A percentile compares a stretch with the other conserved stretches of the same genome.
phyloP scores from a whole-genome alignment of 2,113 vertebrate species.

The Bubo bubo region DNA sequence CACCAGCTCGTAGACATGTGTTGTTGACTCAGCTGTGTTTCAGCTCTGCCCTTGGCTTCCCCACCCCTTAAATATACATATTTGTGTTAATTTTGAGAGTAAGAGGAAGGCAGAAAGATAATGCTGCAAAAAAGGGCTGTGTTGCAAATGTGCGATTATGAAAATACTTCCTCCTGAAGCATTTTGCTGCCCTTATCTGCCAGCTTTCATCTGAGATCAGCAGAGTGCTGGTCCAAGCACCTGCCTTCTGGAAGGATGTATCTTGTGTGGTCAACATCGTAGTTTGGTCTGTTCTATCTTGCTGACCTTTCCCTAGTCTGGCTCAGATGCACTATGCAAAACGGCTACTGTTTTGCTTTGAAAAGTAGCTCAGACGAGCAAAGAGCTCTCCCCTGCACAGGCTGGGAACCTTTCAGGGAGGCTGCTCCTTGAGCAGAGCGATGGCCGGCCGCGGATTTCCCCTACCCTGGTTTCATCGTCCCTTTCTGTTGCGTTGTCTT shows the following conservation, averaged over 20 bases:
- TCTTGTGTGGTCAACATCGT: rapidly evolving
- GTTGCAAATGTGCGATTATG: conserved; percentile 48
- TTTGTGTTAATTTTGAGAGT: background rate
- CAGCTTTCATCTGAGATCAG: background rate
- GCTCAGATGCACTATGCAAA: background rate
- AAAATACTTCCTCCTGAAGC: conserved; percentile 41
- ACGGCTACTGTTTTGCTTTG: background rate
- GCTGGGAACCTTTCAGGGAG: background rate
- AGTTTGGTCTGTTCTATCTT: background rate
- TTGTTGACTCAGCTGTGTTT: conserved; percentile 45
- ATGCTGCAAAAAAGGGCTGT: background rate
- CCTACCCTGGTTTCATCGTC: background rate
- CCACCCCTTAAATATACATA: conserved; percentile 1
- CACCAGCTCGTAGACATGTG: background rate
- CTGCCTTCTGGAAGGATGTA: background rate
- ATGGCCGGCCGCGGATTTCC: background rate
- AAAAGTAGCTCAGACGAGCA: background rate
- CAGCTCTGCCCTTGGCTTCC: conserved; percentile 9
- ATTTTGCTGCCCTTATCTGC: background rate
- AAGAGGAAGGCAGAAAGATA: conserved; percentile 61
- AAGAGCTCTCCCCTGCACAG: background rate
- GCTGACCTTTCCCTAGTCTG: background rate
- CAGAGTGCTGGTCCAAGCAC: background rate
- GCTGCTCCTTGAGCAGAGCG: background rate
- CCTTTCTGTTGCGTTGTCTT: background rate